These are phyloP conservation scores for Paradoxurus hermaphroditus DNA, from an alignment of 2,113 vertebrate genomes.

Conservation along the genomic window DNA sequence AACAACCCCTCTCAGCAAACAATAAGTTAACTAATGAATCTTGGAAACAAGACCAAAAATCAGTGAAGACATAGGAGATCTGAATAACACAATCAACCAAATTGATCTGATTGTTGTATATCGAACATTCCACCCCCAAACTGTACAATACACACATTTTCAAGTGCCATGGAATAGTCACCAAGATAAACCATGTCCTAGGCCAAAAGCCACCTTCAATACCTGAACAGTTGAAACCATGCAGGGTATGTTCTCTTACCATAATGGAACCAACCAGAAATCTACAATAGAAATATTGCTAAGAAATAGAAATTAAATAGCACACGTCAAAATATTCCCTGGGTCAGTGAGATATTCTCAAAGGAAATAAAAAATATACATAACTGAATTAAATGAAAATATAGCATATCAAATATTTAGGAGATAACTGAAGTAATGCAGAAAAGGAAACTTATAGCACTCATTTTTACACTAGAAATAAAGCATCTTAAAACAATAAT, in stretches of 20 bases:
- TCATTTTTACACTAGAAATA: neutral
- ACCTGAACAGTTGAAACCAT: neutral
- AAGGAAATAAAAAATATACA: neutral
- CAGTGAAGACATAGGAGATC: neutral
- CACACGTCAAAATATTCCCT: neutral
- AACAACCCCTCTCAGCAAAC: neutral
- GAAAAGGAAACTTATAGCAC: neutral
- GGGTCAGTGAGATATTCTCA: neutral
- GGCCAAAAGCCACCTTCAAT: neutral
- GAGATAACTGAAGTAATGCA: neutral
- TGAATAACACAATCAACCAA: neutral
- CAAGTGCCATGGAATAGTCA: neutral
- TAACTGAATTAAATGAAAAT: neutral
- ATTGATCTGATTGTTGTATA: neutral
- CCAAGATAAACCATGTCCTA: neutral
- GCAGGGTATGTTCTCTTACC: neutral
- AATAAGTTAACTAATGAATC: neutral
- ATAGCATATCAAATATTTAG: neutral
- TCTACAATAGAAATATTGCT: neutral
- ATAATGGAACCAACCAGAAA: neutral
- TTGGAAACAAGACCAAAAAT: neutral
- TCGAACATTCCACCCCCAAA: neutral
- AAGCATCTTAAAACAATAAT: neutral
- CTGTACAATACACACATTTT: neutral
- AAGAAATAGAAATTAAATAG: neutral